Evolutionary conservation across 2,797 vertebrate genomes (phyloP), one percentile per base, ranked within the genome.

Genomic region (Otus scops): DNA sequence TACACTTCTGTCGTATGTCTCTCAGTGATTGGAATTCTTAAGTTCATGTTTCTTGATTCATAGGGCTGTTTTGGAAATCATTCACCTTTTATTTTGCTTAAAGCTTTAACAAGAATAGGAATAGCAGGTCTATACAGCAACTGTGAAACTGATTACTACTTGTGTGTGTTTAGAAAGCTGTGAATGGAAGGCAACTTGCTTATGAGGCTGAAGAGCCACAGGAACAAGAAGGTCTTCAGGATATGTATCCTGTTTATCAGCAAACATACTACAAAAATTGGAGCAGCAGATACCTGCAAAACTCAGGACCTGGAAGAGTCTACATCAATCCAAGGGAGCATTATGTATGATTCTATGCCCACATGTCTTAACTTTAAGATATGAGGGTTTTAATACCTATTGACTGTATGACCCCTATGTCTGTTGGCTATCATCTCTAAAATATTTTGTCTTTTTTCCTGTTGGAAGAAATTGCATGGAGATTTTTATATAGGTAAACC

Each of bases 311-410:
- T 26, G 93, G 96, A 85, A 95, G 96, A 91, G 67, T 97, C 92
- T 98, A 97, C 88, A 93, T 98, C 92, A 97, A 98, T 89, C 96
- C 98, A 6, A 95, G 90, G 82, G 98, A 98, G 65, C 98, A 98
- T 93, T 98, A 98, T 47, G 98, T 98, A 86, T 98, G 95, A 98
- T 77, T 95, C 7, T 54, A 10, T 88, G 70, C 51, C 39, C 18
- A n/a, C 43, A 68, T 89, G 39, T n/a, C 63, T 36, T 57, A 74
- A 41, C 12, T 75, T 48, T 9, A 71, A 65, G 16, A 88, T 64
- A 20, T 0, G 3, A 63, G 15, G 27, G 4, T 7, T 81, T 90
- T 43, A 45, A 57, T 79, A 47, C 15, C 23, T 39, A 26, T 64
- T 95, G 56, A 82, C 39, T 59, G 5, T 77, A 53, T 65, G 53